Conservation (phyloP, 2,888 invertebrate genomes). For the Acanthosepion esculentum region DNA sequence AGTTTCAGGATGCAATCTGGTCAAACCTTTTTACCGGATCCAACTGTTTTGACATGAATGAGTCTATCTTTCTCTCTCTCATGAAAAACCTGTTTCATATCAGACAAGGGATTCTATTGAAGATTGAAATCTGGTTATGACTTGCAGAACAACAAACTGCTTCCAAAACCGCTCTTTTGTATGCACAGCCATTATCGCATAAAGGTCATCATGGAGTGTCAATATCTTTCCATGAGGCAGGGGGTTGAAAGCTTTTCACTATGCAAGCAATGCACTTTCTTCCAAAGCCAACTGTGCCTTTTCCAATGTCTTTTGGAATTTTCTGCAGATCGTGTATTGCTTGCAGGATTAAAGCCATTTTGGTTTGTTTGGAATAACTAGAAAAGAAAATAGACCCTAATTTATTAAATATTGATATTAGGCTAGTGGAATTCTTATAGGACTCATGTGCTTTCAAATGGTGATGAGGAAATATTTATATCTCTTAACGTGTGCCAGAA, state of each 20-base stretch:
- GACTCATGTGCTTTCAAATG: background rate
- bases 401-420: slow-evolving; percentile 13
- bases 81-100: background rate
- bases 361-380: background rate
- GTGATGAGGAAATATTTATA: background rate
- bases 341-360: slow-evolving; percentile 3
- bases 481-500: background rate
- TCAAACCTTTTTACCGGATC: slow-evolving; percentile 1
- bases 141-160: slow-evolving; percentile 20
- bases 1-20: slow-evolving; percentile 9
- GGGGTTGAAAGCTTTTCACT: background rate
- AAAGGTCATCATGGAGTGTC: slow-evolving; percentile 5
- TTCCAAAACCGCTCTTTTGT: background rate
- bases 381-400: background rate
- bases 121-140: slow-evolving; percentile 33
- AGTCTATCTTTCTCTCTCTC: background rate
- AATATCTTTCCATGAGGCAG: background rate
- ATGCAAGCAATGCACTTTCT: background rate
- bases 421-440: background rate
- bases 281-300: background rate
- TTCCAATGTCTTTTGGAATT: background rate
- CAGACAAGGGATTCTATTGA: background rate
- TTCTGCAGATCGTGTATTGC: background rate
- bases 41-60: background rate
- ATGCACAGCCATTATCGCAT: slow-evolving; percentile 23